Percentiles rank a stretch among this genome's conserved stretches.
These are phyloP conservation scores for Ranitomeya imitator DNA, from an alignment of 2,113 vertebrate species.

Conservation along the genomic window DNA sequence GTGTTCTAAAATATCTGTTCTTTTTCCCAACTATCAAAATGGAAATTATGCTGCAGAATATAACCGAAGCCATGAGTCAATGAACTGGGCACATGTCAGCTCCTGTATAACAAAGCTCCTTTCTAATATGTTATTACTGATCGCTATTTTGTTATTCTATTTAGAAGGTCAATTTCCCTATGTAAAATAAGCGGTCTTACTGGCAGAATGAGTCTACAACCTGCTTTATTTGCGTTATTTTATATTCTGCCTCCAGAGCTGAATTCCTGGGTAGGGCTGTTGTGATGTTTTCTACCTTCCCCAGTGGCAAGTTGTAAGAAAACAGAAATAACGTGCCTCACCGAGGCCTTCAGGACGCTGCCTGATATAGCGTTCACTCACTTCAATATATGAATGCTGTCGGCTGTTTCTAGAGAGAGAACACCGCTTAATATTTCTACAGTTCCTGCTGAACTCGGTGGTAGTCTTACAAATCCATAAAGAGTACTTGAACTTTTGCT, in stretches of 20 bases:
- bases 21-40: too few species aligned
- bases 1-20: too few species aligned
- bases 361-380: slow-evolving; percentile 2
- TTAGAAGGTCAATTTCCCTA: not conserved
- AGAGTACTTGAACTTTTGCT: too few species aligned
- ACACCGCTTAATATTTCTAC: not conserved
- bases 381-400: not conserved
- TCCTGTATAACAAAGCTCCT: too few species aligned
- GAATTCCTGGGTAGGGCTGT: slow-evolving; percentile 6
- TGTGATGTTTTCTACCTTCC: slow-evolving; percentile 22
- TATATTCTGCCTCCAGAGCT: not conserved
- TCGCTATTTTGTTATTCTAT: not conserved
- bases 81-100: too few species aligned
- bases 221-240: not conserved
- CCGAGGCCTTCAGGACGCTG: slow-evolving; percentile 2
- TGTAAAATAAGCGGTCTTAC: not conserved
- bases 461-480: too few species aligned
- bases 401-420: not conserved
- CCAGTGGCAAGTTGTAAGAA: slow-evolving; percentile 1
- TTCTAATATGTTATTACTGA: not conserved
- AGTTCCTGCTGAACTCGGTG: not conserved
- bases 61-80: not conserved
- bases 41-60: not conserved
- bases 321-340: slow-evolving; percentile 9
- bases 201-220: not conserved